phyloP scores from a whole-genome alignment of 2,113 vertebrate genomes.

The Prionailurus bengalensis region DNA sequence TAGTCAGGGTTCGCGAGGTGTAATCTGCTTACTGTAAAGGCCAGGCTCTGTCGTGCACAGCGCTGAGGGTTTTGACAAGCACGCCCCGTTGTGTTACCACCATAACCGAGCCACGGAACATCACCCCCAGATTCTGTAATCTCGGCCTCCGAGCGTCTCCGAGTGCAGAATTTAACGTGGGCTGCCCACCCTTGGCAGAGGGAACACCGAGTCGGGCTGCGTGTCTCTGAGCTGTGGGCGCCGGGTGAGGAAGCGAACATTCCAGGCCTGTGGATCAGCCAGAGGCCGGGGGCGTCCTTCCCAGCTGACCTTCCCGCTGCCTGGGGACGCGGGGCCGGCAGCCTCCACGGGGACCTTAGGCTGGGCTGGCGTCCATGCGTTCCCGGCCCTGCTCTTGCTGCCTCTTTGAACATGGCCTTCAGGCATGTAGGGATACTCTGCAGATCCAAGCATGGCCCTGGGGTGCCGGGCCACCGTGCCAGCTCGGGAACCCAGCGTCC shows the following conservation, averaged over 20 bases:
- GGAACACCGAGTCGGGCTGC: fast-evolving
- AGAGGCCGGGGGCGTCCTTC: neutral
- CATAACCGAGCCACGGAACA: fast-evolving
- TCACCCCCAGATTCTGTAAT: neutral
- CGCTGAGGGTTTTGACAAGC: neutral
- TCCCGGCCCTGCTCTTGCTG: neutral
- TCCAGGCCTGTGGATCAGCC: neutral
- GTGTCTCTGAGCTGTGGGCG: neutral
- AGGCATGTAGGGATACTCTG: neutral
- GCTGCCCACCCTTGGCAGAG: neutral
- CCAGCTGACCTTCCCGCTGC: fast-evolving
- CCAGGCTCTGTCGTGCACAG: neutral
- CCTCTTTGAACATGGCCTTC: neutral
- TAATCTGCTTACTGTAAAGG: neutral
- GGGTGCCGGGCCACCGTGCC: neutral
- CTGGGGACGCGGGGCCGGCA: fast-evolving
- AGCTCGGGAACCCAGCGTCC: neutral
- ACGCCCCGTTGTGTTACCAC: neutral
- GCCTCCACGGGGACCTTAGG: fast-evolving
- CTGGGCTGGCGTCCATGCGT: fast-evolving
- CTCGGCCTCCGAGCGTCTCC: neutral
- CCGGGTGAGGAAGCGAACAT: neutral
- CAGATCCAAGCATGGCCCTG: neutral
- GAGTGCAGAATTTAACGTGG: fast-evolving
- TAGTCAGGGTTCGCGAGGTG: too few relatives aligned